Evolutionary conservation across 2,888 invertebrate species (phyloP), one percentile per base, ranked within the genome.

Genomic region (Epiblema foenella): DNA sequence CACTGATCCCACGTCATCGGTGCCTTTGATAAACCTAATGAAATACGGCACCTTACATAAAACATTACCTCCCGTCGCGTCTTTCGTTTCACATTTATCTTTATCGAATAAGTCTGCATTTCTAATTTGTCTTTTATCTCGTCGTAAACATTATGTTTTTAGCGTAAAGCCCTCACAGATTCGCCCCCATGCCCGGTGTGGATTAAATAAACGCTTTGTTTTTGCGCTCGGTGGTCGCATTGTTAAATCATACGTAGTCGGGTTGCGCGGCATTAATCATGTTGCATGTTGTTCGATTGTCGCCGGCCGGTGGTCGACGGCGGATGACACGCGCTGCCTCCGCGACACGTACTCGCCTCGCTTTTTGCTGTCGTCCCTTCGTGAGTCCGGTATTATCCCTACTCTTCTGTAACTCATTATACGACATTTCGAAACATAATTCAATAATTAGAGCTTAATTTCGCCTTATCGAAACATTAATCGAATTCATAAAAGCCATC

Each of bases 31-130:
- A 83, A 82, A 78, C 78, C 79, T 84, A 87, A 89, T 87, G 83
- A 85, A 85, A 86, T 86, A 81, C 82, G 78, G 72, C 78, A 77
- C 77, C 81, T 77, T 89, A 84, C 89, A 91, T 91, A 87, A 92
- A 88, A 91, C 91, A 90, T 91, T 83, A 88, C 87, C 90, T 81
- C 91, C 91, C 81, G 87, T 82, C 76, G 90, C 75, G 82, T 85
- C 82, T 83, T 86, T 85, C 85, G 83, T 87, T 89, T 88, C 88
- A 89, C 88, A 83, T 83, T 90, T 87, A 88, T 88, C 86, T 86
- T 85, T 83, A 86, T 87, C 84, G 83, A 82, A 76, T 81, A 78
- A 79, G 81, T 79, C 81, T 81, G 83, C 78, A 87, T 90, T 89
- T 84, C 83, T 85, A 87, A 89, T 88, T 82, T 78, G 75, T 77